Base-by-base conservation (phyloP, 1,140 invertebrate species). In the Drosophila lini region DNA sequence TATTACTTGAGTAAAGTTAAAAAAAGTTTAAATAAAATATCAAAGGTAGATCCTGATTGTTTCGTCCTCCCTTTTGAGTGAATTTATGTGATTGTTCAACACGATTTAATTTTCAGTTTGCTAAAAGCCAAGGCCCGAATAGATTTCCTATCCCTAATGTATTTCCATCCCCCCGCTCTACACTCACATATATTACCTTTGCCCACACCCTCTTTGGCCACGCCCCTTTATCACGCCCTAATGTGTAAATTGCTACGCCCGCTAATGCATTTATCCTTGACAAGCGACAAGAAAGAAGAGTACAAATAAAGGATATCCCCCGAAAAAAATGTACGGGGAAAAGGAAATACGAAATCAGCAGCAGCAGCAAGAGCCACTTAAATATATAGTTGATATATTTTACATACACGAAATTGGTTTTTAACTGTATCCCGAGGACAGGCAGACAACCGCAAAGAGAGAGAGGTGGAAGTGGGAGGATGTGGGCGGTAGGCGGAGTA, bases 301-400 rank as follows among this genome's bases (percentile, higher is more conserved):
- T 80, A 78, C 58, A 63, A 64, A 52, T 59, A 73, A 71, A 73
- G 38, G 65, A 47, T 55, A 70, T 19, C 22, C 65, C 25, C 50
- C 31, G 4, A 22, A 8, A 58, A 71, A 55, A 70, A 68, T 44
- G n/a, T 25, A 31, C 9, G 13, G 19, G 25, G 19, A 40, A 38
- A 44, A 48, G 42, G 57, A 77, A 62, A 50, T 60, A 41, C 58
- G 56, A 32, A 67, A 74, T 60, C 65, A 64, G 48, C 62, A 70
- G 56, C 69, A 10, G 22, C 22, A 47, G 11, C 11, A 74, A 60
- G 71, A 86, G 62, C 75, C 84, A 88, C 80, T 88, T 88, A 89
- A 88, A 89, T 88, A 78, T 80, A 88, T 89, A 88, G 83, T 88
- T 89, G 83, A 88, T 89, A 88, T 89, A 88, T 88, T 83, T 88